These are phyloP conservation scores for Dryoscopus gambensis DNA, from an alignment of 2,113 vertebrate genomes.

Conservation along the genomic window DNA sequence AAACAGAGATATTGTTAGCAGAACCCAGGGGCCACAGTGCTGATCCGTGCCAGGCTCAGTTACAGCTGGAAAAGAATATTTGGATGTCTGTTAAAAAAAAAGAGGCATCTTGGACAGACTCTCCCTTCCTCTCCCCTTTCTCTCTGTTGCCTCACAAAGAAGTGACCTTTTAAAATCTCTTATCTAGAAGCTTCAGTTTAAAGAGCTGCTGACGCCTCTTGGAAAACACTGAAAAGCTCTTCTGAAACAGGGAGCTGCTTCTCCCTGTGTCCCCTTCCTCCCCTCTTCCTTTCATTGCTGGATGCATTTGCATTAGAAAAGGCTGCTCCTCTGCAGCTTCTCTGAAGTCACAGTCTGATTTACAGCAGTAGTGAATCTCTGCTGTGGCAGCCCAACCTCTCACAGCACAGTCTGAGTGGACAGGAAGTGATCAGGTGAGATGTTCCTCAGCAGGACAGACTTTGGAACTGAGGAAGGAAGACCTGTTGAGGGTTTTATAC, in stretches of 20 bases:
- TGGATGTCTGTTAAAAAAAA: not conserved
- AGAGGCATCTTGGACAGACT: not conserved
- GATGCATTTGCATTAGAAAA: conserved; percentile 35
- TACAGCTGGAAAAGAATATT: not conserved
- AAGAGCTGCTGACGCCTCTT: conserved; percentile 39
- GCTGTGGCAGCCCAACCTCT: not conserved
- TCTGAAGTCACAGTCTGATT: not conserved
- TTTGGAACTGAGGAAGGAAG: not conserved
- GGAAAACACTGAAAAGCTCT: conserved; percentile 41
- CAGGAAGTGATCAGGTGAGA: not conserved
- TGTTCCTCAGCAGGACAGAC: not conserved
- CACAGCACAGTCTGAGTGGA: not conserved
- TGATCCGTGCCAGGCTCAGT: not conserved
- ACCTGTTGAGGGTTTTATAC: not conserved
- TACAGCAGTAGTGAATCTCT: not conserved
- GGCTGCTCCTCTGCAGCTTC: not conserved
- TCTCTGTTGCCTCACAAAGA: conserved; percentile 23
- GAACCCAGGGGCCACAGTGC: not conserved
- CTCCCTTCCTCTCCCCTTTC: not conserved
- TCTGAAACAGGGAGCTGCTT: not conserved
- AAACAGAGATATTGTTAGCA: not conserved
- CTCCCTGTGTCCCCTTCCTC: not conserved
- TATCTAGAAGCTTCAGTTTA: conserved; percentile 43
- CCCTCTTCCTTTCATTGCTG: not conserved
- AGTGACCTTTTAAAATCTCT: conserved; percentile 33